These are phyloP conservation scores for Gastrophysa polygoni DNA, from an alignment of 2,888 invertebrate species.

Conservation along the genomic window DNA sequence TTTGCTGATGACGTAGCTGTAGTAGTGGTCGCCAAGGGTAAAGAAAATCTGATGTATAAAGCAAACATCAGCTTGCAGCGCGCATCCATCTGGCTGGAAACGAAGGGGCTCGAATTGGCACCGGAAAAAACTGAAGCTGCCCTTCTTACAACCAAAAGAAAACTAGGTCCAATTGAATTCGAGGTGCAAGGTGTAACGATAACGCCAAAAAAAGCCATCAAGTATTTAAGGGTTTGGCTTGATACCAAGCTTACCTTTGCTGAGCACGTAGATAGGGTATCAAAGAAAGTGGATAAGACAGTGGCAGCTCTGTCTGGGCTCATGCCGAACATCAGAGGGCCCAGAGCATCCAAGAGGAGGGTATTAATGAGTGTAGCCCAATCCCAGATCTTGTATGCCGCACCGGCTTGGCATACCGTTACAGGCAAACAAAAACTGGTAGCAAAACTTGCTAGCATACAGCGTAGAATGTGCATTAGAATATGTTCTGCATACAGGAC, in stretches of 20 bases:
- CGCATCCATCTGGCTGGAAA: too few species aligned
- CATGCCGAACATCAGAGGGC: conserved; percentile 17
- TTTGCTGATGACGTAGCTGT: conserved; percentile 19
- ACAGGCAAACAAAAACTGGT: conserved; percentile 1
- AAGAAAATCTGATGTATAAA: not conserved
- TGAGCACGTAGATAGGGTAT: conserved; percentile 1
- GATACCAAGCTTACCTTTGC: not conserved
- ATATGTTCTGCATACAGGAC: not conserved
- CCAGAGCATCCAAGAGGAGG: conserved; percentile 17
- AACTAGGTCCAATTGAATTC: conserved; percentile 6
- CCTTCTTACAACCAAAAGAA: not conserved
- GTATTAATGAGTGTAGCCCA: conserved; percentile 14
- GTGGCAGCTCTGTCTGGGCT: conserved; percentile 11
- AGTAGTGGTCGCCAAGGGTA: not conserved
- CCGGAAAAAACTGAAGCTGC: too few species aligned
- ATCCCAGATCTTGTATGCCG: conserved; percentile 15
- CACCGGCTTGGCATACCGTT: not conserved
- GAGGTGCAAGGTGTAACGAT: not conserved
- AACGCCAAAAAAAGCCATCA: not conserved
- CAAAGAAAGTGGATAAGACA: conserved; percentile 12
- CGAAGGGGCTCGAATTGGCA: too few species aligned
- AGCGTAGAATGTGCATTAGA: not conserved
- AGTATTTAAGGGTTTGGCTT: too few species aligned
- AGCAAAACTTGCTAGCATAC: not conserved
- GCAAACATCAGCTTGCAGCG: too few species aligned